These are phyloP conservation scores for Martes flavigula DNA, from an alignment of 2,797 vertebrate genomes.

Conservation along the genomic window DNA sequence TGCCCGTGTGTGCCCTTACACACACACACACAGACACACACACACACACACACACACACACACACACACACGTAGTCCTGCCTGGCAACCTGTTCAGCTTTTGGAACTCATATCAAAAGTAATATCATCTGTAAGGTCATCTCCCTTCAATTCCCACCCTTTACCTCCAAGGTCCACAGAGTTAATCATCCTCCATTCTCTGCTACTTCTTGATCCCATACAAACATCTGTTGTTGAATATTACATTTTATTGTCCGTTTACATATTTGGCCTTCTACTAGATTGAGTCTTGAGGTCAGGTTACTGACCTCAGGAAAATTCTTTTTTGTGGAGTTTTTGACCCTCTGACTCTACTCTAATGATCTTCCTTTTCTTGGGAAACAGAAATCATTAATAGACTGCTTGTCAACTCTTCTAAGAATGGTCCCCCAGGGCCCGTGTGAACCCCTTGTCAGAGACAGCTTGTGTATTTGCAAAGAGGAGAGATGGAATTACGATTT, in stretches of 20 bases:
- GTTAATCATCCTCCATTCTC: not conserved
- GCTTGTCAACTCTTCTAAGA: not conserved
- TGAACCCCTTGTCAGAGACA: not conserved
- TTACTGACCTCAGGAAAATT: not conserved
- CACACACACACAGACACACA: too few species aligned
- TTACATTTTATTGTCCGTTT: slow-evolving; percentile 55
- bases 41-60: not conserved
- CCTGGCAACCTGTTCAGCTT: not conserved
- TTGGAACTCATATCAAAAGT: not conserved
- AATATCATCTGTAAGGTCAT: not conserved
- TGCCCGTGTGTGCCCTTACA: fast-evolving
- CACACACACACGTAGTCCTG: not conserved
- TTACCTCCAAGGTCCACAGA: not conserved
- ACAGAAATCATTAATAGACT: not conserved
- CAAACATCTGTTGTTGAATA: not conserved
- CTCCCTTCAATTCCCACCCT: not conserved
- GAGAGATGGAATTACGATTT: not conserved
- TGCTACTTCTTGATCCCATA: not conserved
- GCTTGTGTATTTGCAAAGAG: not conserved
- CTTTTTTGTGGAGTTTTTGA: slow-evolving; percentile 44
- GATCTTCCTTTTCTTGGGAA: slow-evolving; percentile 44
- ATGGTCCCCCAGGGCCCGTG: not conserved
- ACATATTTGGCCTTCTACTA: not conserved
- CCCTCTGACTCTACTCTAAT: not conserved
- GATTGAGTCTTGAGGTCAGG: not conserved